These are phyloP conservation scores for Atrina japonica DNA, from an alignment of 2,888 invertebrate species.

Conservation along the genomic window DNA sequence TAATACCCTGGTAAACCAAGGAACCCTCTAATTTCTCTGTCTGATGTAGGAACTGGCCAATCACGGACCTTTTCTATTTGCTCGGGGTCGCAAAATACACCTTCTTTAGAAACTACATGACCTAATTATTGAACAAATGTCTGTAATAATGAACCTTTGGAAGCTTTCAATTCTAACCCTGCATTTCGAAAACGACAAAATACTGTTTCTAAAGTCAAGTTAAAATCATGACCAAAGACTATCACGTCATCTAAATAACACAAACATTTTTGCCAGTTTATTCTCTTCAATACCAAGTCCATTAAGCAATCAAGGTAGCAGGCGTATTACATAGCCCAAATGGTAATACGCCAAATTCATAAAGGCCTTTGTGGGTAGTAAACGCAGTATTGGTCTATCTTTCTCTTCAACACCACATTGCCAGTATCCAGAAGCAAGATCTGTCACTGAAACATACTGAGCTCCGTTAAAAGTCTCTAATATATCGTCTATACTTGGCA, in stretches of 20 bases:
- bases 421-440: constrained; percentile 9
- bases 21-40: constrained; percentile 6
- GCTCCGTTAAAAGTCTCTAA: neutral
- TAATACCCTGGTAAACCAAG: constrained; percentile 22
- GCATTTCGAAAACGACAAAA: neutral
- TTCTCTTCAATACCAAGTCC: neutral
- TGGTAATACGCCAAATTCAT: constrained; percentile 5
- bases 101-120: too few species aligned
- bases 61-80: constrained; percentile 17
- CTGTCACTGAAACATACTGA: neutral
- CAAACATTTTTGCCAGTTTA: constrained; percentile 24
- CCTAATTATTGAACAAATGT: constrained; percentile 33
- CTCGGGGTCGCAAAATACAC: too few species aligned
- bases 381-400: constrained; percentile 10
- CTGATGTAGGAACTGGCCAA: constrained; percentile 25
- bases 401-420: neutral
- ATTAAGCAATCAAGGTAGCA: constrained; percentile 7
- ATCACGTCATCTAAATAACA: constrained; percentile 56
- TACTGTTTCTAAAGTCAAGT: neutral
- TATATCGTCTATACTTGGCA: constrained; percentile 4
- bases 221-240: constrained; percentile 7
- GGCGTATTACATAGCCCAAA: constrained; percentile 6
- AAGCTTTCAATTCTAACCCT: constrained; percentile 31
- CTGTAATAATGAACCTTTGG: constrained; percentile 35
- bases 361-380: constrained; percentile 2